Evolutionary conservation across 1,140 invertebrate genomes (phyloP), one percentile per base, ranked within the genome.

Genomic region (Ceratina australensis): DNA sequence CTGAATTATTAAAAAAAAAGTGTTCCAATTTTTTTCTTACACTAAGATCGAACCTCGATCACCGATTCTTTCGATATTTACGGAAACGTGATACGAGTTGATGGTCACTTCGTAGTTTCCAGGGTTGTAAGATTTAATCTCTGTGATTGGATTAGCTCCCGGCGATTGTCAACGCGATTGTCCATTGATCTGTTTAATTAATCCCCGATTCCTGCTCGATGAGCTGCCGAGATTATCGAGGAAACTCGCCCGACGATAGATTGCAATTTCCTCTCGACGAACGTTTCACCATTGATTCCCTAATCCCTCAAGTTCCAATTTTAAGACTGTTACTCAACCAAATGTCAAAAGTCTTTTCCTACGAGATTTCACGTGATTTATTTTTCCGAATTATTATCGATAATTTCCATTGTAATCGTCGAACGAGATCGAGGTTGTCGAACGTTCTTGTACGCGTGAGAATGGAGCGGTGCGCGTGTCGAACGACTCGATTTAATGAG

Each of bases 401-500:
- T 42, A 42, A 42, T 42, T 42, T 42, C 33, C 33, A 42, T 42
- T 42, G 28, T 33, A 33, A 8, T 12, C 10, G 24, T 26, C 2
- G 13, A 26, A 3, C n/a, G 3, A 20, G 18, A 20, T 20, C 24
- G 3, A 13, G 56, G 33, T 42, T 42, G 33, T 42, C 33, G 10
- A 42, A 42, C 33, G 33, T 42, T 10, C 12, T 20, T 10, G 22
- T n/a, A 4, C 65, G 24, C 47, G 69, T 10, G 50, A 20, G 28
- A 64, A 56, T 60, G 28, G 24, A 72, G 28, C 18, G 22, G 28
- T 20, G 54, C 69, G 69, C 52, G 69, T 72, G 60, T 47, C 24
- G 49, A 20, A n/a, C 24, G 18, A 54, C 18, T 60, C 22, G 54
- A 52, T 79, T 84, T 83, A 54, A 83, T 50, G 49, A 73, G 13